phyloP scores from a whole-genome alignment of 2,888 invertebrate species.

The Rhamphomyia laevipes region DNA sequence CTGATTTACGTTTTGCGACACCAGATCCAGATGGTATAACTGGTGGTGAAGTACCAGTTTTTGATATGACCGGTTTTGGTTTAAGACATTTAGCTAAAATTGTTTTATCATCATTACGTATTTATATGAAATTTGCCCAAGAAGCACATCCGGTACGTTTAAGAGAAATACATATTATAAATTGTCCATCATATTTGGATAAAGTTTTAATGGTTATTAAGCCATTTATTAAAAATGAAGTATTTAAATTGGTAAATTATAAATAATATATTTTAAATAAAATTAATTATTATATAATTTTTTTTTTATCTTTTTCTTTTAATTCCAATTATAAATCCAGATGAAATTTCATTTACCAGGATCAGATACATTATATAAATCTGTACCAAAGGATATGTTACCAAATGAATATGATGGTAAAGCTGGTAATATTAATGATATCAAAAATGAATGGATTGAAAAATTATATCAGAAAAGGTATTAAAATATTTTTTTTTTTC shows the following conservation, averaged over 20 bases:
- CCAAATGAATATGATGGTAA: slow-evolving; percentile 28
- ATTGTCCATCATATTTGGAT: slow-evolving; percentile 52
- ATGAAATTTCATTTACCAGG: slow-evolving; percentile 59
- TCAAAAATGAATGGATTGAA: slow-evolving; percentile 48
- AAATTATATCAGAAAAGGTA: slow-evolving; percentile 46
- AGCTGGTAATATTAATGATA: slow-evolving; percentile 30
- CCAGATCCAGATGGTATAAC: slow-evolving; percentile 48
- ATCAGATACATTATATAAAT: slow-evolving; percentile 49
- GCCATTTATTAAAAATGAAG: slow-evolving; percentile 54
- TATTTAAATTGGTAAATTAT: slow-evolving; percentile 48
- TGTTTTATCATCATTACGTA: slow-evolving; percentile 48
- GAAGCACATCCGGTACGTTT: slow-evolving; percentile 57
- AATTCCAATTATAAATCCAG: slow-evolving; percentile 40
- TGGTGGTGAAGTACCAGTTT: slow-evolving; percentile 58
- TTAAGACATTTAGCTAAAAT: slow-evolving; percentile 52
- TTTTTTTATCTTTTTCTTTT: background rate
- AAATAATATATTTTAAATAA: background rate
- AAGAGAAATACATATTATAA: slow-evolving; percentile 53
- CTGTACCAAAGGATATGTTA: slow-evolving; percentile 39
- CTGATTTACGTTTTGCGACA: slow-evolving; percentile 49
- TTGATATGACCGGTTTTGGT: slow-evolving; percentile 53
- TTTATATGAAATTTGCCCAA: slow-evolving; percentile 64
- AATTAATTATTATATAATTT: background rate
- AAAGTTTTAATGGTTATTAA: slow-evolving; percentile 48
- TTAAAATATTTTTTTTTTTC: background rate